phyloP scores from a whole-genome alignment of 1,140 invertebrate species.

The Drosophila miranda region DNA sequence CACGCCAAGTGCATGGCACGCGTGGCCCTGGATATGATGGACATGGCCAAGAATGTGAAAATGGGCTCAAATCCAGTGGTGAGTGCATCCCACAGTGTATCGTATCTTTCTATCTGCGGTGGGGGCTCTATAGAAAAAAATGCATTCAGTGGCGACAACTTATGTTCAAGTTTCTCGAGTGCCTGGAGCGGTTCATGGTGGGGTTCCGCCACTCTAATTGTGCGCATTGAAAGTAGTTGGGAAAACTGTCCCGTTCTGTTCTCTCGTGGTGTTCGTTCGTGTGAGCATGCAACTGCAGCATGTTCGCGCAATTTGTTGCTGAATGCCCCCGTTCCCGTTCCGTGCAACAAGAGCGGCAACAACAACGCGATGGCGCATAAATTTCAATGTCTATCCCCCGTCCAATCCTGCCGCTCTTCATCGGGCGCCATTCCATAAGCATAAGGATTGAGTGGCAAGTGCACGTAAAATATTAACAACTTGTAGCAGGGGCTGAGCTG shows the following conservation, averaged over 20 bases:
- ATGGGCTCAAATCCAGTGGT: constrained; percentile 94
- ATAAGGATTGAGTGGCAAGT: constrained; percentile 54
- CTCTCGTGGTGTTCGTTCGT: constrained; percentile 32
- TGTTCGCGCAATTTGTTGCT: constrained; percentile 70
- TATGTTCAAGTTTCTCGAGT: constrained; percentile 44
- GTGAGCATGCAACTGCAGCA: constrained; percentile 60
- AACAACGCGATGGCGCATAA: constrained; percentile 60
- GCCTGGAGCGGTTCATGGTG: constrained; percentile 4
- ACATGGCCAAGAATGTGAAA: constrained; percentile 92
- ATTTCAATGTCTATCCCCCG: constrained; percentile 51
- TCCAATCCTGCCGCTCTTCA: not conserved
- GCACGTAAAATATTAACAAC: constrained; percentile 75
- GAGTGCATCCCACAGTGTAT: constrained; percentile 57
- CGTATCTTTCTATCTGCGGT: constrained; percentile 4
- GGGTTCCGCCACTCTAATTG: constrained; percentile 61
- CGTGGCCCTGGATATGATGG: constrained; percentile 98
- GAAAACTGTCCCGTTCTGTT: constrained; percentile 41
- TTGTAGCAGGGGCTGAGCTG: constrained; percentile 3
- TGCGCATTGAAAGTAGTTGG: constrained; percentile 69
- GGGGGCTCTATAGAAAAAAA: not conserved
- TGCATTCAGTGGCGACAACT: constrained; percentile 35
- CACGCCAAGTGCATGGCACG: constrained; percentile 97
- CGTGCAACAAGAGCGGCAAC: constrained; percentile 35
- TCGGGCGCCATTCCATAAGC: constrained; percentile 1
- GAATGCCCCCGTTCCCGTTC: constrained; percentile 31